phyloP scores from a whole-genome alignment of 2,888 invertebrate species.

The Nebria salina region DNA sequence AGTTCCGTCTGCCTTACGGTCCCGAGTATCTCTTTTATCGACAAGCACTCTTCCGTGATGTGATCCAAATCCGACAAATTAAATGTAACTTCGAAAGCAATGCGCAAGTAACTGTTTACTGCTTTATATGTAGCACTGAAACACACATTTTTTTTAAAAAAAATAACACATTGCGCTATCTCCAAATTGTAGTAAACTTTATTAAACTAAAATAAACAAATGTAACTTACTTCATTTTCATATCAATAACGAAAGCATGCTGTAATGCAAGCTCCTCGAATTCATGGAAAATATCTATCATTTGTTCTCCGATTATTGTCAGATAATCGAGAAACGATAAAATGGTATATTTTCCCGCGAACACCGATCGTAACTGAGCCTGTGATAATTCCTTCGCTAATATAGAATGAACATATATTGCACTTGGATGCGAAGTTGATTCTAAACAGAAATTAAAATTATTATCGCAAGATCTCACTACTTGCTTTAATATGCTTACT shows the following conservation, averaged over 20 bases:
- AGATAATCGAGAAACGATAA: constrained; percentile 50
- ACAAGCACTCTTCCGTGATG: constrained; percentile 42
- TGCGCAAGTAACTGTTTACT: constrained; percentile 19
- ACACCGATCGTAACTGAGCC: constrained; percentile 40
- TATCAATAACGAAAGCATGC: constrained; percentile 45
- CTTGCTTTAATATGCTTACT: constrained; percentile 21
- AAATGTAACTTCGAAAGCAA: constrained; percentile 39
- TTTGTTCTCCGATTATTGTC: constrained; percentile 47
- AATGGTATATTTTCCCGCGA: constrained; percentile 48
- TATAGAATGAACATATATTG: constrained; percentile 33
- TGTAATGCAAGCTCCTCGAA: constrained; percentile 23
- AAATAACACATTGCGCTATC: not conserved
- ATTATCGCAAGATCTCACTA: not conserved
- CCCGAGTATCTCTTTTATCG: constrained; percentile 30
- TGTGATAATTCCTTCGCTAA: constrained; percentile 41
- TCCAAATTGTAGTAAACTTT: not conserved
- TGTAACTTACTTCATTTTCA: constrained; percentile 45
- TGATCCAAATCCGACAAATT: constrained; percentile 47
- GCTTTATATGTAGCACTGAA: constrained; percentile 42
- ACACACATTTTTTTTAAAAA: not conserved
- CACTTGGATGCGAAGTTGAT: constrained; percentile 23
- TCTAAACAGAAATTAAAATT: constrained; percentile 20
- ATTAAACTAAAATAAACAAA: not conserved
- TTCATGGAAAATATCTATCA: constrained; percentile 44
- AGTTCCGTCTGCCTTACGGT: constrained; percentile 40